Conservation (phyloP, 2,888 invertebrate genomes). For the Phaonia tiefii region DNA sequence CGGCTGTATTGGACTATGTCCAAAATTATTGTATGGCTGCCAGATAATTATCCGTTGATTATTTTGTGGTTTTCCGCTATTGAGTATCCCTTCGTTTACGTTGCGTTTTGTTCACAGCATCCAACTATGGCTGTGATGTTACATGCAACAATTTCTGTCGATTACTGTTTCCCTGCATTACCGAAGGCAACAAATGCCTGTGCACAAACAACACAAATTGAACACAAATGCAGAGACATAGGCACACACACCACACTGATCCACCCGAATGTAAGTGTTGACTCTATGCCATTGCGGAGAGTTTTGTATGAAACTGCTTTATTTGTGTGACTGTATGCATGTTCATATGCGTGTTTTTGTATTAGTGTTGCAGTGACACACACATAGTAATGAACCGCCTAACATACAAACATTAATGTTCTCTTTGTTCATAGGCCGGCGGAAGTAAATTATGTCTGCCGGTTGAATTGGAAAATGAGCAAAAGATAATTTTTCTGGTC, state of each 20-base stretch:
- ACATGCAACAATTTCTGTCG: slow-evolving; percentile 65
- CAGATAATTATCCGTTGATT: slow-evolving; percentile 79
- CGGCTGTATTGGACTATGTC: slow-evolving; percentile 62
- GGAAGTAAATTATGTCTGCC: slow-evolving; percentile 67
- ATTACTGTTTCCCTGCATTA: slow-evolving; percentile 64
- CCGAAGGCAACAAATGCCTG: slow-evolving; percentile 56
- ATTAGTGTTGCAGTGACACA: slow-evolving; percentile 22
- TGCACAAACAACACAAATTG: slow-evolving; percentile 17
- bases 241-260: slow-evolving; percentile 27
- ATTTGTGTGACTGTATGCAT: not conserved
- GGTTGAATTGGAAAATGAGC: slow-evolving; percentile 66
- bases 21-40: slow-evolving; percentile 69
- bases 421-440: slow-evolving; percentile 52
- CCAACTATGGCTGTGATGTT: slow-evolving; percentile 57
- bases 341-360: not conserved
- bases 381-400: not conserved
- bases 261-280: not conserved
- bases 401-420: not conserved
- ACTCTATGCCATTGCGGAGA: slow-evolving; percentile 20
- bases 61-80: slow-evolving; percentile 79
- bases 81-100: slow-evolving; percentile 70
- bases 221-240: slow-evolving; percentile 16
- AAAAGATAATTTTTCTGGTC: slow-evolving; percentile 55
- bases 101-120: slow-evolving; percentile 53
- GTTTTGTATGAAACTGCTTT: slow-evolving; percentile 2